A percentile compares a stretch with the other conserved stretches of the same genome.
Conservation (phyloP, 1,140 invertebrate genomes). For the Brachionus angularis region DNA sequence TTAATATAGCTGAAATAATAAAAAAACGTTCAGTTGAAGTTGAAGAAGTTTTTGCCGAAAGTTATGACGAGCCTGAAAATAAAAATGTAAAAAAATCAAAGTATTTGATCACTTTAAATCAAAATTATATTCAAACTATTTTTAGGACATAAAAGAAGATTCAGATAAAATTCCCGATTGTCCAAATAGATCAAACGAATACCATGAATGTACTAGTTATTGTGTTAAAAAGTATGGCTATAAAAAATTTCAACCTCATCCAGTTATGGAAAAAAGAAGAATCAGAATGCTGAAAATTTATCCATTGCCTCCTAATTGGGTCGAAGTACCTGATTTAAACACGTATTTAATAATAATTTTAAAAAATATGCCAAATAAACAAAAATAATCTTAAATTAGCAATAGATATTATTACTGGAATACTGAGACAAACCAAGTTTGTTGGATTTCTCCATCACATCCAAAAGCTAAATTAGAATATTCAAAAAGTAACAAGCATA, state of each 20-base stretch:
- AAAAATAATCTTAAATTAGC: slow-evolving; percentile 14
- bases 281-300: slow-evolving; percentile 66
- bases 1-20: not conserved
- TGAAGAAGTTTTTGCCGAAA: slow-evolving; percentile 42
- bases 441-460: slow-evolving; percentile 86
- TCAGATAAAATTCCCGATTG: not conserved
- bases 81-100: not conserved
- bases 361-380: not conserved
- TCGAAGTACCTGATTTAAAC: slow-evolving; percentile 80
- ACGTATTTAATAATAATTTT: slow-evolving; percentile 53
- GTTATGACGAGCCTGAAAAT: slow-evolving; percentile 32
- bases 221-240: not conserved
- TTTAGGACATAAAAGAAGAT: not conserved
- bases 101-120: not conserved
- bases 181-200: slow-evolving; percentile 30
- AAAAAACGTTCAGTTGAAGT: slow-evolving; percentile 3
- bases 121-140: not conserved
- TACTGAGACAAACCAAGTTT: slow-evolving; percentile 80
- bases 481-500: not conserved
- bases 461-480: slow-evolving; percentile 59
- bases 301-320: slow-evolving; percentile 85
- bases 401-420: slow-evolving; percentile 92
- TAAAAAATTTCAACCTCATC: slow-evolving; percentile 23
- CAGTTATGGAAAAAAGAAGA: slow-evolving; percentile 40
- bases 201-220: not conserved